Evolutionary conservation across 2,797 vertebrate genomes (phyloP).

Genomic region (Sitta carolinensis): DNA sequence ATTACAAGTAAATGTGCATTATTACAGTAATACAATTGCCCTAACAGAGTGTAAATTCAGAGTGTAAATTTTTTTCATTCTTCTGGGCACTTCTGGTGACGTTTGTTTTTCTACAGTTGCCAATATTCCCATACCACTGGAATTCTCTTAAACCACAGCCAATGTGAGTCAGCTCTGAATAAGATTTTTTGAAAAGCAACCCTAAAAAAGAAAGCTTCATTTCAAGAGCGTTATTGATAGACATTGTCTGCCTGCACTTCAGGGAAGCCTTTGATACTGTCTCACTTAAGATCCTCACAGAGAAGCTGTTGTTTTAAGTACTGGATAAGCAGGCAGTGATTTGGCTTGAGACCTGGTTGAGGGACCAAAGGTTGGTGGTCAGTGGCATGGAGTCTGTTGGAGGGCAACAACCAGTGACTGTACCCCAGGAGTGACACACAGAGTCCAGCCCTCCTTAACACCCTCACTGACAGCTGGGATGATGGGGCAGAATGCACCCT

Average conservation of each 20-base stretch:
- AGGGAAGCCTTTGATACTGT: background rate
- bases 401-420: background rate
- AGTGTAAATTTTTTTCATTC: background rate
- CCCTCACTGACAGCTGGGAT: background rate
- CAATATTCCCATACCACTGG: background rate
- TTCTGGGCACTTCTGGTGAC: background rate
- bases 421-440: background rate
- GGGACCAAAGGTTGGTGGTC: background rate
- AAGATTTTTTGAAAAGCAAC: background rate
- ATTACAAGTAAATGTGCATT: background rate
- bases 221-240: background rate
- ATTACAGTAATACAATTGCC: background rate
- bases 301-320: background rate
- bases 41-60: background rate
- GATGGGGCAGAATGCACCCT: background rate
- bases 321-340: background rate
- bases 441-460: background rate
- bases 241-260: background rate
- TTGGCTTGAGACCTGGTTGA: background rate
- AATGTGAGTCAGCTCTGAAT: background rate
- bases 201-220: background rate
- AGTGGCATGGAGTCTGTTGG: background rate
- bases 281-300: background rate
- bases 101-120: background rate
- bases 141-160: background rate